These are phyloP conservation scores for Terrapene triunguis DNA, from an alignment of 2,113 vertebrate genomes.

Conservation along the genomic window DNA sequence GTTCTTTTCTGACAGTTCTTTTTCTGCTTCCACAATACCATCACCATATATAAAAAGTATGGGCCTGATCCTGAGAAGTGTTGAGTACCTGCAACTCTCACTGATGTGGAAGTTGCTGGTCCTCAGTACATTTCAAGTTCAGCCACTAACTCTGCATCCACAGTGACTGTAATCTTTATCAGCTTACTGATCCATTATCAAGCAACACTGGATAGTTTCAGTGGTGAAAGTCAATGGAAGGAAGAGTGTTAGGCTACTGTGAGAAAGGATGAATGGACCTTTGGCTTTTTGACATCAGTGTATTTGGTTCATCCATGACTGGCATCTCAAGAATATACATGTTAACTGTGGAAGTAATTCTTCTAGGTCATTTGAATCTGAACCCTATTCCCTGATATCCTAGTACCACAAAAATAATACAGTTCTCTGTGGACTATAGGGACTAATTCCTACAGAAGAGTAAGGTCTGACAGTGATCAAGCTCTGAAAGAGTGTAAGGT, in stretches of 20 bases:
- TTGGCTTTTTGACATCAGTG: background rate
- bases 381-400: background rate
- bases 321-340: background rate
- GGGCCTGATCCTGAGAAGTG: background rate
- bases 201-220: background rate
- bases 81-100: background rate
- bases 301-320: background rate
- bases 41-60: constrained; percentile 39
- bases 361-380: background rate
- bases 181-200: background rate
- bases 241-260: background rate
- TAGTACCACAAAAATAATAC: background rate
- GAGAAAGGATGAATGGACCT: background rate
- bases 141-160: background rate
- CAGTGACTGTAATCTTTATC: background rate
- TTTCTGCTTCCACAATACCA: no score
- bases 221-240: background rate
- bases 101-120: background rate
- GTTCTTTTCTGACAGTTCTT: no score
- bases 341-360: background rate
- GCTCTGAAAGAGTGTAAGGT: background rate
- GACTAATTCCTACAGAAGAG: background rate
- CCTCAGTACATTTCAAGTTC: background rate
- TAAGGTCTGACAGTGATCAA: background rate
- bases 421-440: background rate